Evolutionary conservation across 2,888 invertebrate genomes (phyloP).

Genomic region (Coelopa pilipes): DNA sequence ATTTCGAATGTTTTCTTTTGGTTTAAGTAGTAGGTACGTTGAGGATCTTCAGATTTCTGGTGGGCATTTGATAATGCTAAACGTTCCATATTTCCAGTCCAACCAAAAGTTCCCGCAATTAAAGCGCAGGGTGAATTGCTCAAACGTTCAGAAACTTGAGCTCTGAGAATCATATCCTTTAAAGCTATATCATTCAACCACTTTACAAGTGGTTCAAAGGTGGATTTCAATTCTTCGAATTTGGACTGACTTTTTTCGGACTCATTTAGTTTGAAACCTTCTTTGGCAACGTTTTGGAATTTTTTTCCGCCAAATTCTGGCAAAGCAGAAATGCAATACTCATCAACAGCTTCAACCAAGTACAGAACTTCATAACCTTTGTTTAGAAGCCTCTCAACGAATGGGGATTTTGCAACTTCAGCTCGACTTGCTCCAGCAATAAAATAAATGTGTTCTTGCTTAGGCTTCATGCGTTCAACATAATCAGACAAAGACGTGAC

Average conservation of each 20-base stretch:
- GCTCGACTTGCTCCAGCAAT: slow-evolving; percentile 89
- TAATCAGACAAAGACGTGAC: slow-evolving; percentile 87
- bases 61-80: slow-evolving; percentile 95
- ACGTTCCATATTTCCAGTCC: slow-evolving; percentile 99
- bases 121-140: slow-evolving; percentile 94
- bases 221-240: slow-evolving; percentile 78
- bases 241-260: slow-evolving; percentile 77
- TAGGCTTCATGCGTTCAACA: slow-evolving; percentile 93
- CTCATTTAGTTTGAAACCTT: slow-evolving; percentile 90
- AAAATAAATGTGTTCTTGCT: slow-evolving; percentile 95
- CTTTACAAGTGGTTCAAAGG: slow-evolving; percentile 88
- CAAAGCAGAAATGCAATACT: slow-evolving; percentile 94
- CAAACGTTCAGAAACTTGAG: slow-evolving; percentile 86
- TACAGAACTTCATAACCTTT: slow-evolving; percentile 96
- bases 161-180: slow-evolving; percentile 82
- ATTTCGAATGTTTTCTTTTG: slow-evolving; percentile 98
- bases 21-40: slow-evolving; percentile 85
- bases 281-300: slow-evolving; percentile 99
- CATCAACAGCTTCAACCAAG: slow-evolving; percentile 96
- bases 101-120: slow-evolving; percentile 96
- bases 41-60: slow-evolving; percentile 93
- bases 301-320: slow-evolving; percentile 99
- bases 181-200: slow-evolving; percentile 89
- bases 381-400: slow-evolving; percentile 91
- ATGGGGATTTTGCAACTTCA: slow-evolving; percentile 92